Evolutionary conservation across 2,888 invertebrate species (phyloP), one percentile per base, ranked within the genome.

Genomic region (Andrena flavipes): DNA sequence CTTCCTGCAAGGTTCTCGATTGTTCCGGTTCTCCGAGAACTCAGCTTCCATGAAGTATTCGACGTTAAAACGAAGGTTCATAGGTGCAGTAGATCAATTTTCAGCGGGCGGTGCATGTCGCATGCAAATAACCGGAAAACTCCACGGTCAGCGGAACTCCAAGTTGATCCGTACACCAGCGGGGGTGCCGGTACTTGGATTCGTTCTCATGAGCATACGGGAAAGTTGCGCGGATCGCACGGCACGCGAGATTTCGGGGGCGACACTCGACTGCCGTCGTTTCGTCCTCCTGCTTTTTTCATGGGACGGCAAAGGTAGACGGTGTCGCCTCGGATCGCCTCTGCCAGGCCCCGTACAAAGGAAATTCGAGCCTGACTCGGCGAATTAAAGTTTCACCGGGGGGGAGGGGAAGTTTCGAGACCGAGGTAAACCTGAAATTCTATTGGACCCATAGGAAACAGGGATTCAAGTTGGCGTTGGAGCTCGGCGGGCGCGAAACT

Each of bases 111-210:
- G 80, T 77, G 80, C 88, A 67, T 86, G 83, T 86, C 87, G 88
- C 90, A 89, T 90, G 90, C 89, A 90, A 90, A 90, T 89, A 88
- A 76, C 85, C 80, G 84, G 84, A 78, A 80, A 84, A 84, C 76
- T 42, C 79, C 13, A 84, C 85, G 86, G 87, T 88, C 87, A 87
- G 84, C 84, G 65, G 65, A 80, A 82, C 79, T 73, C 77, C 69
- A 87, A 87, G 86, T 86, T 89, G 81, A 77, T 70, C 78, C 80
- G 59, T 74, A 56, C n/a, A 67, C 26, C 56, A 26, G 56, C 56
- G 23, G 10, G 56, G 7, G 13, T 2, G 51, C 2, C n/a, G 23
- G 59, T 33, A 33, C 70, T 69, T 33, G 30, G 51, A 2, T 48
- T 54, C 23, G 51, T 64, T 64, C 65, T 33, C 74, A 10, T 30